phyloP scores from a whole-genome alignment of 2,113 vertebrate species.

The Lamprotornis superbus region DNA sequence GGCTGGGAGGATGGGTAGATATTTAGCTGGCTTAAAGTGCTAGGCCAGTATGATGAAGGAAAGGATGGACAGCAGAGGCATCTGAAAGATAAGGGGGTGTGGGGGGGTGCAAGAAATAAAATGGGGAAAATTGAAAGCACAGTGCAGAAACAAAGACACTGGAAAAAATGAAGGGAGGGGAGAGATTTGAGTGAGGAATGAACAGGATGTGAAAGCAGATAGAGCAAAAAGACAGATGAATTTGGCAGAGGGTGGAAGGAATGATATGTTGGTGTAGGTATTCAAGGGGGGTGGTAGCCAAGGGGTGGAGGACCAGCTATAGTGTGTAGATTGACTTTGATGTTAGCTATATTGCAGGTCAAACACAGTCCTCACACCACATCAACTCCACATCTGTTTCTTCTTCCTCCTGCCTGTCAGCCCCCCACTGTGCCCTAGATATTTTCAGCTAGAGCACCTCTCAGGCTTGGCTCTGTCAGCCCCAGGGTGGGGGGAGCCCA shows the following conservation, averaged over 20 bases:
- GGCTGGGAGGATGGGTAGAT: not conserved
- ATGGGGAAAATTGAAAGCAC: not conserved
- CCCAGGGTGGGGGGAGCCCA: not conserved
- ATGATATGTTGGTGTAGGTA: not conserved
- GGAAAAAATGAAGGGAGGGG: not conserved
- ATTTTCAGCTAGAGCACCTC: constrained; percentile 16
- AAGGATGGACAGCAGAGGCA: not conserved
- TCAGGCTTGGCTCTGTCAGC: not conserved
- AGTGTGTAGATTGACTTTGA: constrained; percentile 50
- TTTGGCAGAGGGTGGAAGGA: not conserved
- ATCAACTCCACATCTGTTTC: constrained; percentile 50
- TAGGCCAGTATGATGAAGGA: not conserved
- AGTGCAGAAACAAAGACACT: not conserved
- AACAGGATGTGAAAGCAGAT: not conserved
- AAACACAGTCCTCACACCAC: constrained; percentile 21
- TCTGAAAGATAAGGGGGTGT: not conserved
- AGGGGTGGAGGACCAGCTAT: constrained; percentile 16
- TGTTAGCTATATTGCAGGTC: constrained; percentile 64
- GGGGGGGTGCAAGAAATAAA: not conserved
- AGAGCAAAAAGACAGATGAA: not conserved
- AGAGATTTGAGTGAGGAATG: not conserved
- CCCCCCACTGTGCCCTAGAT: not conserved
- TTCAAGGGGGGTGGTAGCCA: not conserved
- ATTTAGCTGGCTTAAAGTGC: not conserved
- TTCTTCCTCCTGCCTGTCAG: constrained; percentile 30